These are phyloP conservation scores for Acrocyrtus sp. DNA, from an alignment of 2,888 invertebrate species.

Conservation along the genomic window DNA sequence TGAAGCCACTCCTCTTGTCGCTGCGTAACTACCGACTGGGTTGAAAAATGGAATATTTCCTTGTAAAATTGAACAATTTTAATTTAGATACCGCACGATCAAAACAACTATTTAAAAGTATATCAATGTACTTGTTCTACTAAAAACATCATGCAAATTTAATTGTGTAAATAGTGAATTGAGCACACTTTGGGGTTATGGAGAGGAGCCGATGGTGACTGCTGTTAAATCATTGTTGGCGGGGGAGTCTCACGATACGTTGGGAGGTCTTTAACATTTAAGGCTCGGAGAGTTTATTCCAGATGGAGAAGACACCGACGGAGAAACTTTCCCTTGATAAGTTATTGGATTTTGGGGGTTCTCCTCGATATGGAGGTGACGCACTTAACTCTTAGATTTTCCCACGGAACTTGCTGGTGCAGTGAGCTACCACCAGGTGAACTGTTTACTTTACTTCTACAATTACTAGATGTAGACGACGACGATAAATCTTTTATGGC, in stretches of 20 bases:
- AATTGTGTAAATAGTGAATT: conserved; percentile 19
- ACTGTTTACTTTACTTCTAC: conserved; percentile 51
- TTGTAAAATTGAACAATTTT: too few relatives aligned
- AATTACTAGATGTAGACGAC: background rate
- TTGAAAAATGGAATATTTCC: too few relatives aligned
- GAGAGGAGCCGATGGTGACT: conserved; percentile 35
- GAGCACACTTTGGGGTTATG: conserved; percentile 42
- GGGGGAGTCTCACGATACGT: conserved; percentile 80
- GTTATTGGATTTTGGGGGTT: conserved; percentile 71
- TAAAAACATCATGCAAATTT: too few relatives aligned
- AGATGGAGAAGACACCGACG: conserved; percentile 62
- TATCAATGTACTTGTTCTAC: too few relatives aligned
- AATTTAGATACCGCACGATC: too few relatives aligned
- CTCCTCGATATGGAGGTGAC: conserved; percentile 72
- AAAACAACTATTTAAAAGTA: too few relatives aligned
- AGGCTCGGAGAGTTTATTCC: conserved; percentile 34
- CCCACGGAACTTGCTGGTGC: conserved; percentile 10
- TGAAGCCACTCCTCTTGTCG: conserved; percentile 72
- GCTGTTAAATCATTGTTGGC: conserved; percentile 67
- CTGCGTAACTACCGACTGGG: conserved; percentile 72
- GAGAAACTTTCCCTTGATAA: conserved; percentile 66
- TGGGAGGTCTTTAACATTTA: conserved; percentile 68
- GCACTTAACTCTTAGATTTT: conserved; percentile 57
- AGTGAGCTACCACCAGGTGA: conserved; percentile 22
- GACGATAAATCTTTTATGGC: conserved; percentile 34